These are phyloP conservation scores for Cactoblastis cactorum DNA, from an alignment of 2,888 invertebrate genomes.

Conservation along the genomic window DNA sequence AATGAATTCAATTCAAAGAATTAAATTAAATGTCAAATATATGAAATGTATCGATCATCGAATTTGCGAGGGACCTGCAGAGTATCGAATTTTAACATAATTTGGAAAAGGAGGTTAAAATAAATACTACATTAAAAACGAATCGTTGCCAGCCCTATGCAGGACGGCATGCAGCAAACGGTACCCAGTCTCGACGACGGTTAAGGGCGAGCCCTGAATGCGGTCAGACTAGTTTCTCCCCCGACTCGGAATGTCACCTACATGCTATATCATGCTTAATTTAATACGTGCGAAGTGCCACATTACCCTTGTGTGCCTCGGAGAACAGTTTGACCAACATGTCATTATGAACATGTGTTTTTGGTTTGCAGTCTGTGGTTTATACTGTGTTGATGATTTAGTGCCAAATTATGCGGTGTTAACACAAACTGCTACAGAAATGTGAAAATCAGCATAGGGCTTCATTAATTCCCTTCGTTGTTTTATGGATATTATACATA, in stretches of 20 bases:
- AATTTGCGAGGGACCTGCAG: no score
- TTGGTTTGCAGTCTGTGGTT: background rate
- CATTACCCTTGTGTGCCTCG: slow-evolving; percentile 14
- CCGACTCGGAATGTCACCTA: slow-evolving; percentile 64
- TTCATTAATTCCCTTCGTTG: no score
- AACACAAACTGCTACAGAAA: no score
- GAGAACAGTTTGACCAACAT: background rate
- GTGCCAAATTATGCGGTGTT: no score
- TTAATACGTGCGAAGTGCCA: slow-evolving; percentile 19
- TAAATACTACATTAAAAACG: no score
- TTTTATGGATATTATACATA: no score
- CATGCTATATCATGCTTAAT: slow-evolving; percentile 42
- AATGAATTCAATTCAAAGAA: no score
- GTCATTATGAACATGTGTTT: slow-evolving; percentile 1
- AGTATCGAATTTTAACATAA: no score
- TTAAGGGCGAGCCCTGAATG: slow-evolving; percentile 70
- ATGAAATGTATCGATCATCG: no score
- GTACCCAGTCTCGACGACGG: slow-evolving; percentile 47
- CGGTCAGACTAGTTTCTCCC: slow-evolving; percentile 66
- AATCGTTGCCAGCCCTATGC: slow-evolving; percentile 37
- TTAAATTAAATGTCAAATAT: no score
- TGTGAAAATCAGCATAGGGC: no score
- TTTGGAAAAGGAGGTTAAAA: no score
- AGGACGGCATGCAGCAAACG: slow-evolving; percentile 47
- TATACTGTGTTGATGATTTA: background rate